These are phyloP conservation scores for Parotia lawesii DNA, from an alignment of 2,113 vertebrate species.

Conservation along the genomic window DNA sequence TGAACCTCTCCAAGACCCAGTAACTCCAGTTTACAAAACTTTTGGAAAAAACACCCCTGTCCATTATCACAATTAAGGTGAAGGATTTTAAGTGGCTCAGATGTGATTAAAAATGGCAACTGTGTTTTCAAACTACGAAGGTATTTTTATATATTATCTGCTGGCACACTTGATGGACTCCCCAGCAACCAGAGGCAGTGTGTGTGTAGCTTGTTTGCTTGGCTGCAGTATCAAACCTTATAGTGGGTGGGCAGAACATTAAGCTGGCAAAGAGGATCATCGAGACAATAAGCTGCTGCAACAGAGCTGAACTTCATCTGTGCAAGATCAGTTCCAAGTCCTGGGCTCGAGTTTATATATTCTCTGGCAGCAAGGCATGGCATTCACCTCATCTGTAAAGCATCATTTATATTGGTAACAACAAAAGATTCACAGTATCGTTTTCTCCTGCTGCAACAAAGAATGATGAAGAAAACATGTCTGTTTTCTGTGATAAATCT, in stretches of 20 bases:
- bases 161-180: background rate
- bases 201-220: background rate
- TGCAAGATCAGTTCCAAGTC: background rate
- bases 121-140: background rate
- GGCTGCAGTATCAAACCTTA: background rate
- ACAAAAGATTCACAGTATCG: rapidly evolving
- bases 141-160: background rate
- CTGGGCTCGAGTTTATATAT: background rate
- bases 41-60: background rate
- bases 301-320: background rate
- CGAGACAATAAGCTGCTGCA: background rate
- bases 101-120: background rate
- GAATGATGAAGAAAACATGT: background rate
- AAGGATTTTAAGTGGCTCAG: background rate
- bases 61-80: background rate
- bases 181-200: background rate
- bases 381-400: background rate
- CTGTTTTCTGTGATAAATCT: background rate
- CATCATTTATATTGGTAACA: background rate
- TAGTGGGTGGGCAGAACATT: background rate
- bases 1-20: background rate
- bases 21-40: background rate
- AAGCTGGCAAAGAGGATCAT: background rate
- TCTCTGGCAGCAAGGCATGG: background rate
- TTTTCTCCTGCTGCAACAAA: background rate